phyloP scores from a whole-genome alignment of 1,140 invertebrate species.

The Drosophila serrata region DNA sequence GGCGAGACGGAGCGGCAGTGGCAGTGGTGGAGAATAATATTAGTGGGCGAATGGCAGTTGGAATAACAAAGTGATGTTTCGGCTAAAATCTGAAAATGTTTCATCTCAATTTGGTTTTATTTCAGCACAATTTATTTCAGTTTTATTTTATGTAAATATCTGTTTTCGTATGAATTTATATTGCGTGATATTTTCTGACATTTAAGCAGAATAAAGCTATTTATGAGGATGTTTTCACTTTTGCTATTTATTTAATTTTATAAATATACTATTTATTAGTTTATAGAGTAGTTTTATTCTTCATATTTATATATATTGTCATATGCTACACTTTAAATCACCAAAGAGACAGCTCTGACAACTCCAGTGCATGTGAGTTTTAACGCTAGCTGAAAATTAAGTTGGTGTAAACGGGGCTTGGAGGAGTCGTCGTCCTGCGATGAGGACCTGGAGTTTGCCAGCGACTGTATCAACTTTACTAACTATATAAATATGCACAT shows the following conservation, averaged over 20 bases:
- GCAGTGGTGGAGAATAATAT: constrained; percentile 18
- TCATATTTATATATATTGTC: neutral
- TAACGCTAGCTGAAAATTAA: constrained; percentile 61
- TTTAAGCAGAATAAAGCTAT: neutral
- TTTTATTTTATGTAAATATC: neutral
- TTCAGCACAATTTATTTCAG: constrained; percentile 30
- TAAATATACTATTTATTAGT: neutral
- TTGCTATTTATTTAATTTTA: neutral
- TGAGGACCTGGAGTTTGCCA: constrained; percentile 1
- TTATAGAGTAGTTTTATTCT: neutral
- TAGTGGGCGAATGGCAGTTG: constrained; percentile 39
- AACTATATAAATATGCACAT: constrained; percentile 79
- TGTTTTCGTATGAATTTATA: neutral
- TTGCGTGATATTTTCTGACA: neutral
- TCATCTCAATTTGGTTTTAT: constrained; percentile 18
- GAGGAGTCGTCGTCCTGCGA: constrained; percentile 3
- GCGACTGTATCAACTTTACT: constrained; percentile 32
- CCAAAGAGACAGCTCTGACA: neutral
- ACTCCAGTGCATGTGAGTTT: constrained; percentile 36
- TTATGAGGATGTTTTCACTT: neutral
- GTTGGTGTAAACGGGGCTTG: constrained; percentile 49
- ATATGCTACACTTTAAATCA: neutral
- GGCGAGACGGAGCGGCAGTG: neutral
- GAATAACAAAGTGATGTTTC: constrained; percentile 36
- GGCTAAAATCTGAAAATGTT: constrained; percentile 39